Percentiles rank a stretch among this genome's conserved stretches.
phyloP scores from a whole-genome alignment of 2,797 vertebrate species.

The Craterocephalus amniculus region DNA sequence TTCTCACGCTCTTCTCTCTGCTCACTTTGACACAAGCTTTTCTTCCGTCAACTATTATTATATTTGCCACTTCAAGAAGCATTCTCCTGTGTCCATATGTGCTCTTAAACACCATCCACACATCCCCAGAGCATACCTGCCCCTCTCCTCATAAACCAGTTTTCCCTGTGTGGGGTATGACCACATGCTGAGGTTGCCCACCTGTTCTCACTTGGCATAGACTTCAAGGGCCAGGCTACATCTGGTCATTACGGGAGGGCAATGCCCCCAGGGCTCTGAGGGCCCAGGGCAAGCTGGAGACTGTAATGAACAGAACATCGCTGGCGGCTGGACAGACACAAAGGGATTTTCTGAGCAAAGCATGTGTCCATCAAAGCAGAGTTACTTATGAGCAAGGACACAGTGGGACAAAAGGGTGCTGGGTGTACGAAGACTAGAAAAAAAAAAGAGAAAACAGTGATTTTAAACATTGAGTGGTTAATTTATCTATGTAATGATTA shows the following conservation, averaged over 20 bases:
- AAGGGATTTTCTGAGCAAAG: conserved; percentile 61
- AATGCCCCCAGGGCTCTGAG: conserved; percentile 59
- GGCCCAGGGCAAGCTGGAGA: conserved; percentile 73
- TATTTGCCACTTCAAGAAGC: conserved; percentile 28
- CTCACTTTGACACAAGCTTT: conserved; percentile 3
- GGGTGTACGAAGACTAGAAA: not conserved
- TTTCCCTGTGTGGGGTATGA: conserved; percentile 53
- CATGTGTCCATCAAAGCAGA: conserved; percentile 63
- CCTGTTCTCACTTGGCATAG: conserved; percentile 79
- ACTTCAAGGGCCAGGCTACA: conserved; percentile 79
- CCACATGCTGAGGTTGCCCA: conserved; percentile 70
- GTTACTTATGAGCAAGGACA: conserved; percentile 52
- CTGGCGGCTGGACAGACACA: conserved; percentile 53
- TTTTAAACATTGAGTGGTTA: not conserved
- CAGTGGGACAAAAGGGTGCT: conserved; percentile 28
- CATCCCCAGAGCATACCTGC: not conserved
- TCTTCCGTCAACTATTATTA: conserved; percentile 3
- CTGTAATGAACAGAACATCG: conserved; percentile 74
- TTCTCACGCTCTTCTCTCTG: not conserved
- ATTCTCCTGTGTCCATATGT: conserved; percentile 34
- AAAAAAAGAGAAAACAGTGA: not conserved
- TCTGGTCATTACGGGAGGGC: conserved; percentile 78
- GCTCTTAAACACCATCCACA: conserved; percentile 13
- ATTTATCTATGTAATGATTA: not conserved
- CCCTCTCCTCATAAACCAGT: conserved; percentile 3